phyloP scores from a whole-genome alignment of 2,797 vertebrate genomes.

The Cheirogaleus major region DNA sequence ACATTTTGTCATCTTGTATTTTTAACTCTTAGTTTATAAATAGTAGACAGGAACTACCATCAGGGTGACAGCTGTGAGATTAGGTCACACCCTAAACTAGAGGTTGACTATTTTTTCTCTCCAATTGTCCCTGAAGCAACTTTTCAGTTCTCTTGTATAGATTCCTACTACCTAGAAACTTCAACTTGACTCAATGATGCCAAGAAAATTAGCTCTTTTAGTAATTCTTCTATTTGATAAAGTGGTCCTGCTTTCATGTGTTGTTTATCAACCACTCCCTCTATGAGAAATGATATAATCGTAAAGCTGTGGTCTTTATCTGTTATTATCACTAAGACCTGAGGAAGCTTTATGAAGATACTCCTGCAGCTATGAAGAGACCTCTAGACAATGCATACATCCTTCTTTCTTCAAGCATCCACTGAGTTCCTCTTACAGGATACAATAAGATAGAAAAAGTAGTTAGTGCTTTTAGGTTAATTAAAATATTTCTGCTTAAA shows the following conservation, averaged over 20 bases:
- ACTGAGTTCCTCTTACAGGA: background rate
- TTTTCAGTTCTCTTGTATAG: background rate
- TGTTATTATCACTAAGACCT: background rate
- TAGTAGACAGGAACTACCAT: conserved; percentile 36
- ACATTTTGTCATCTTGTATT: conserved; percentile 32
- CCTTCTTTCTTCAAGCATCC: background rate
- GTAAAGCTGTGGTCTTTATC: background rate
- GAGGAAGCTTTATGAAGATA: background rate
- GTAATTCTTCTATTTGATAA: background rate
- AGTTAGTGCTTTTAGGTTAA: background rate
- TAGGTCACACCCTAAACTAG: conserved; percentile 17
- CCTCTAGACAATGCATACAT: background rate
- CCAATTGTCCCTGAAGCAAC: conserved; percentile 27
- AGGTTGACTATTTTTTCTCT: conserved; percentile 40
- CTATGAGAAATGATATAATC: background rate
- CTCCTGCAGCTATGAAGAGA: background rate
- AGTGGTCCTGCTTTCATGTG: background rate
- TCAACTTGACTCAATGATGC: background rate
- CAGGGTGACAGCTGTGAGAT: conserved; percentile 56
- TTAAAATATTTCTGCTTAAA: conserved; percentile 16
- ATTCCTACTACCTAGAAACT: conserved; percentile 30
- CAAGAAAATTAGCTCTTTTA: background rate
- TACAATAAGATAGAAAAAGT: background rate
- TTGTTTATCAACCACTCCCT: background rate
- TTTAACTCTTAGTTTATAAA: conserved; percentile 63